Evolutionary conservation across 2,888 invertebrate species (phyloP).

Genomic region (Clitarchus hookeri): DNA sequence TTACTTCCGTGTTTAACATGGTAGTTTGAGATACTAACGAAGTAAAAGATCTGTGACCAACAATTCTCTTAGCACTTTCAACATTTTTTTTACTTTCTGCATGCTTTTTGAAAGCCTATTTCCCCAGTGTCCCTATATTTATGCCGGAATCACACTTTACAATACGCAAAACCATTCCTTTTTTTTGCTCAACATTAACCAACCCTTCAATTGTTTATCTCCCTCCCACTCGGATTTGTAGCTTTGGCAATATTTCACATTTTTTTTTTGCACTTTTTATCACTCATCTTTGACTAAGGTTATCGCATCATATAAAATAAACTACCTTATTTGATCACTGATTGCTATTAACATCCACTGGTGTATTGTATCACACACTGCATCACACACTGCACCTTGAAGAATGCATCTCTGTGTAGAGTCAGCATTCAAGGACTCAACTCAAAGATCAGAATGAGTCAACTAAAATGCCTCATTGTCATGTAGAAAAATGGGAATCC

Average conservation of each 20-base stretch:
- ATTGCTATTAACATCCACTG: no score
- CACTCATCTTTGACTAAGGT: no score
- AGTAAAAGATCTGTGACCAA: neutral
- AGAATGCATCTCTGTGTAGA: no score
- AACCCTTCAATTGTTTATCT: neutral
- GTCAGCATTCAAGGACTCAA: no score
- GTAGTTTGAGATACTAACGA: conserved; percentile 15
- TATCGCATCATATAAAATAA: no score
- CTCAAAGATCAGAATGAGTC: no score
- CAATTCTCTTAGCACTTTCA: neutral
- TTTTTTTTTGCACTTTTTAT: neutral
- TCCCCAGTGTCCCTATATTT: neutral
- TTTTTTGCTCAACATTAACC: neutral
- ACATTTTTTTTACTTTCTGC: neutral
- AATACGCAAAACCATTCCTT: neutral
- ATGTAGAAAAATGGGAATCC: no score
- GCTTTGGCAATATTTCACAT: conserved; percentile 16
- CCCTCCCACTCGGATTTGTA: neutral
- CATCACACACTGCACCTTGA: no score
- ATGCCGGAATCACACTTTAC: neutral
- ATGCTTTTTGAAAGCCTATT: neutral
- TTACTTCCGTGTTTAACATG: conserved; percentile 6
- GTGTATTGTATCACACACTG: no score
- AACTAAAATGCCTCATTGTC: no score
- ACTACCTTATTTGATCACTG: no score